phyloP scores from a whole-genome alignment of 2,797 vertebrate species.

The Lemur catta region DNA sequence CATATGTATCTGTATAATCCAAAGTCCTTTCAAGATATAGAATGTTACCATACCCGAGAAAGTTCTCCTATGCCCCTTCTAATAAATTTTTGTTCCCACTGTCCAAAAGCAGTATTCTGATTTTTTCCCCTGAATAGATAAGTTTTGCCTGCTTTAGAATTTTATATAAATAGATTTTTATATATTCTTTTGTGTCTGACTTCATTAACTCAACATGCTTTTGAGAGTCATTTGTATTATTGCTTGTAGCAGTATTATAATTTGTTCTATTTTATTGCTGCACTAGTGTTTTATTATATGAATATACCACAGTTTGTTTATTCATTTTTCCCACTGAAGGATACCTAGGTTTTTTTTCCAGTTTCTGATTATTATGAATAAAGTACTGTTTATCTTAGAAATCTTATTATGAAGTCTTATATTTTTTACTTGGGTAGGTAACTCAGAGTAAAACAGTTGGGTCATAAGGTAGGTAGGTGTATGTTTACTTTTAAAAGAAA shows the following conservation, averaged over 20 bases:
- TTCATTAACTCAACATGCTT: conserved; percentile 1
- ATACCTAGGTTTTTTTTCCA: background rate
- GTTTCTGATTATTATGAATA: background rate
- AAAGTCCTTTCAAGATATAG: background rate
- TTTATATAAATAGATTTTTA: background rate
- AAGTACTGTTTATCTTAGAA: background rate
- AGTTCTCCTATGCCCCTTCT: background rate
- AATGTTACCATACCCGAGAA: background rate
- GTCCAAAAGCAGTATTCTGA: background rate
- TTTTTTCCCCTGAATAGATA: background rate
- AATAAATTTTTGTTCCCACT: background rate
- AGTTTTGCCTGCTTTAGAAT: background rate
- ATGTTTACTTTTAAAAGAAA: conserved; percentile 16
- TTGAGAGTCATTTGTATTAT: conserved; percentile 2
- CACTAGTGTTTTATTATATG: background rate
- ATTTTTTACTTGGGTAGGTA: conserved; percentile 8
- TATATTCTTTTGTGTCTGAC: background rate
- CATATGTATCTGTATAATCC: background rate
- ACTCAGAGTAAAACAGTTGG: background rate
- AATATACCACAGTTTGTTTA: background rate
- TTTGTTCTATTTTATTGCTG: conserved; percentile 11
- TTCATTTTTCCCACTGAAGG: background rate
- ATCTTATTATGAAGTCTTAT: background rate
- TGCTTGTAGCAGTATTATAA: background rate
- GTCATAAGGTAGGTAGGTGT: background rate